Conservation (phyloP, 1,140 invertebrate species). For the Heterodera carotae region DNA sequence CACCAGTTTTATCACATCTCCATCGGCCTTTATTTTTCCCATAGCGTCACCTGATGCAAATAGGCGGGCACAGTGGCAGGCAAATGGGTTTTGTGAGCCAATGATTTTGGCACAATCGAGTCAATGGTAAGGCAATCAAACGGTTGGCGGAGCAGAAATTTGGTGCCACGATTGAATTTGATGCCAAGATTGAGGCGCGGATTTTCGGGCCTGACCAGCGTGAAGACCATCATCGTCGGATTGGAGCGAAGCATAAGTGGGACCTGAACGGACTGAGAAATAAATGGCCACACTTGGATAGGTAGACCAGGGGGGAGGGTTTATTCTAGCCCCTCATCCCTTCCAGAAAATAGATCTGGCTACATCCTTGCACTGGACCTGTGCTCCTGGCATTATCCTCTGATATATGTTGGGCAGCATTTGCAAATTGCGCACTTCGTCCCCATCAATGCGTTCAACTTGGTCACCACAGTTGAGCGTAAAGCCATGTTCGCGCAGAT, state of each 20-base stretch:
- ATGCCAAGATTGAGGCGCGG: constrained; percentile 27
- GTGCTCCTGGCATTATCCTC: constrained; percentile 32
- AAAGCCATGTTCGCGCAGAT: constrained; percentile 26
- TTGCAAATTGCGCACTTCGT: constrained; percentile 20
- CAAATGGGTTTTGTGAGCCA: background rate
- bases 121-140: constrained; percentile 15
- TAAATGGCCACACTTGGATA: background rate
- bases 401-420: constrained; percentile 32
- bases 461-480: constrained; percentile 44
- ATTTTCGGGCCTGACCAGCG: constrained; percentile 35
- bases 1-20: no score
- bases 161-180: constrained; percentile 36
- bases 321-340: no score
- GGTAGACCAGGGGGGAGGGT: no score
- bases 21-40: no score
- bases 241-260: constrained; percentile 26
- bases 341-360: background rate
- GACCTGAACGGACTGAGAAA: constrained; percentile 33
- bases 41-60: constrained; percentile 2
- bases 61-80: constrained; percentile 20
- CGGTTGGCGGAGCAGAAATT: constrained; percentile 9
- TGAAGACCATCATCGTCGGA: constrained; percentile 32
- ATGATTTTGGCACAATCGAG: constrained; percentile 15
- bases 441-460: constrained; percentile 29
- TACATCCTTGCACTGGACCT: no score